These are phyloP conservation scores for Lasiommata megera DNA, from an alignment of 2,888 invertebrate species.

Conservation along the genomic window DNA sequence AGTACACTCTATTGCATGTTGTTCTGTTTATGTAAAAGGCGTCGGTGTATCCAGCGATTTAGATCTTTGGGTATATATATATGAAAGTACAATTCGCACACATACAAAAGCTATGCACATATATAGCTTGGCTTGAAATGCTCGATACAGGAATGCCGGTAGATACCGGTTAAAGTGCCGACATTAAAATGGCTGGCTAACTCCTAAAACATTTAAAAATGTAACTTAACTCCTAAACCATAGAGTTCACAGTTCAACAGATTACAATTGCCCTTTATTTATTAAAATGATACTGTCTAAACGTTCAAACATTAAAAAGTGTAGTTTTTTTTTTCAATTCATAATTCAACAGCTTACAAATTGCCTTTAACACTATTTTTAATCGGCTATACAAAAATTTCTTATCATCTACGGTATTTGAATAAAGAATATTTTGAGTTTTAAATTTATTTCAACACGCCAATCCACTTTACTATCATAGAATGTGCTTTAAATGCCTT, in stretches of 20 bases:
- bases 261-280: not conserved
- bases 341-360: not conserved
- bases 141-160: conserved; percentile 32
- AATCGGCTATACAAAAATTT: not conserved
- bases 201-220: conserved; percentile 9
- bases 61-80: not conserved
- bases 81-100: conserved; percentile 12
- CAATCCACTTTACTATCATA: not conserved
- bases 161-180: conserved; percentile 21
- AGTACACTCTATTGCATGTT: too few species aligned
- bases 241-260: not conserved
- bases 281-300: not conserved
- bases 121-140: conserved; percentile 28
- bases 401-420: not conserved
- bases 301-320: not conserved
- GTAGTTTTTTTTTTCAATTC: not conserved
- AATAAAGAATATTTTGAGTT: not conserved
- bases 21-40: too few species aligned
- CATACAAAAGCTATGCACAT: conserved; percentile 7
- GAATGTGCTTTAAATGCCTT: not conserved
- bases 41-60: too few species aligned
- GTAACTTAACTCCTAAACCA: not conserved
- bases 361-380: not conserved
- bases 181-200: conserved; percentile 23
- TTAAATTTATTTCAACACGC: not conserved